Base-by-base conservation (phyloP, 37 sponge, comb jelly and placozoan species). In the Axinella damicornis region DNA sequence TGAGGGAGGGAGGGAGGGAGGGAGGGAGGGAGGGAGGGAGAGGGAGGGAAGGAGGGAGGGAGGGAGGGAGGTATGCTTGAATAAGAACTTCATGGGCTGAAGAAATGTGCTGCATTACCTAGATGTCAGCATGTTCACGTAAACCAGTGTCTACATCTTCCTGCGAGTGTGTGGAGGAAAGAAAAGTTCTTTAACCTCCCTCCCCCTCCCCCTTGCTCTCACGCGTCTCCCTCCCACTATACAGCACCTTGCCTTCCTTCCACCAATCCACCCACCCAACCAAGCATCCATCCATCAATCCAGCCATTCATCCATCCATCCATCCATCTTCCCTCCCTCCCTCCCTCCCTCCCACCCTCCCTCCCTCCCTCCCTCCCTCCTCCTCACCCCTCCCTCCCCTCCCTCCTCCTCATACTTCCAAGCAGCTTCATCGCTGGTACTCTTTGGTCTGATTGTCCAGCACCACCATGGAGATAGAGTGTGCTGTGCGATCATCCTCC, bases 391-490 rank as follows among this genome's bases (percentile, higher is more conserved):
- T n/a, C n/a, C n/a, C n/a, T n/a, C n/a, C n/a, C n/a, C n/a, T n/a
- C n/a, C n/a, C n/a, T n/a, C n/a, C 1, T 30, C 13, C 91, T 80
- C 53, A 92, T 87, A 53, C 83, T 67, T 73, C 81, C 81, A 1
- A 77, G 46, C 24, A 87, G 71, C 77, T 77, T 87, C 32, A 87
- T 74, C 59, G 60, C 82, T 91, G 88, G 56, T 83, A 96, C 52
- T 69, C 73, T 35, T 85, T 87, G 37, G 71, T 78, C 65, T 91
- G 34, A 78, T 96, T 96, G 58, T 97, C 94, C 33, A 97, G 76
- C 28, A 94, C 80, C 22, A 84, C 67, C 82, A 96, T 80, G 46
- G 88, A 74, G 36, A 92, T 71, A 9, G 72, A 76, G 27, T 88
- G 77, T 21, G 84, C 27, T 57, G 69, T 60, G 34, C 37, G 25